Percentiles rank a stretch among this genome's conserved stretches.
These are phyloP conservation scores for Ptilonorhynchus violaceus DNA, from an alignment of 2,113 vertebrate species.

Conservation along the genomic window DNA sequence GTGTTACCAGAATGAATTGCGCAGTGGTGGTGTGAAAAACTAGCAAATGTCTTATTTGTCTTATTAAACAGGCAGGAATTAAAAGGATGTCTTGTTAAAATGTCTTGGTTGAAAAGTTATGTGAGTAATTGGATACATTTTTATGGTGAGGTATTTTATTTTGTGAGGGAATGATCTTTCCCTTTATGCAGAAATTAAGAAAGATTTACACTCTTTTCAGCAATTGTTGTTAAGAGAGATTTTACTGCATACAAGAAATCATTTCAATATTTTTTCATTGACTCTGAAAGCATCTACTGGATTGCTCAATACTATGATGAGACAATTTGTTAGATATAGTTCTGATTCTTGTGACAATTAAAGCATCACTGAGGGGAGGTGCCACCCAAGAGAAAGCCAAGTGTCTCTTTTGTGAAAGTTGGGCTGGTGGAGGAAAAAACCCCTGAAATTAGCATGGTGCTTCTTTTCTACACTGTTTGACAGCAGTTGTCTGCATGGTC, in stretches of 20 bases:
- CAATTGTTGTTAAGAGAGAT: not conserved
- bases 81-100: not conserved
- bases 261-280: not conserved
- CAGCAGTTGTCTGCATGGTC: not conserved
- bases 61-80: not conserved
- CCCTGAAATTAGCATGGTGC: fast-evolving
- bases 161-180: not conserved
- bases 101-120: not conserved
- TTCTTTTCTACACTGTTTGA: not conserved
- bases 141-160: not conserved
- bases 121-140: not conserved
- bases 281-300: not conserved
- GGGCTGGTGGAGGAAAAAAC: not conserved
- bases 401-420: not conserved
- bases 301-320: not conserved
- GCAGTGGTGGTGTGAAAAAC: not conserved
- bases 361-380: not conserved
- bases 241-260: not conserved
- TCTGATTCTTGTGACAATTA: not conserved
- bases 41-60: not conserved
- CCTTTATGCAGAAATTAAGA: not conserved
- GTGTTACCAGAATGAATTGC: not conserved
- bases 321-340: not conserved
- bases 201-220: not conserved
- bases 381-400: not conserved